A percentile compares a stretch with the other conserved stretches of the same genome.
Evolutionary conservation across 1,140 invertebrate species (phyloP).

Genomic region (Aethina tumida): DNA sequence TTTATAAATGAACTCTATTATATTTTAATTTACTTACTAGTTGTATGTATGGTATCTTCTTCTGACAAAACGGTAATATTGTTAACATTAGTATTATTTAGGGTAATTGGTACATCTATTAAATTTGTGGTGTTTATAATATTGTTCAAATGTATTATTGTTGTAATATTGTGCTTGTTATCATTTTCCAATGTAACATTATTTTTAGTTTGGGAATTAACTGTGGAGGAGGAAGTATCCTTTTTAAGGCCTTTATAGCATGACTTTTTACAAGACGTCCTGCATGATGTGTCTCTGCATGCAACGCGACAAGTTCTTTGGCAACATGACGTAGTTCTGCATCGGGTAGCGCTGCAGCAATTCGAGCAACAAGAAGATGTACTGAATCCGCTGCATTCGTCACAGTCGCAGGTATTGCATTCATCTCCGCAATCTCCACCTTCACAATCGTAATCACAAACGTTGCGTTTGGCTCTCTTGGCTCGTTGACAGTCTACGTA

Average conservation of each 20-base stretch:
- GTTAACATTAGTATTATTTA: constrained; percentile 30
- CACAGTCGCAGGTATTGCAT: constrained; percentile 10
- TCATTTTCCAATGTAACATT: constrained; percentile 10
- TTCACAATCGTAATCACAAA: constrained; percentile 3
- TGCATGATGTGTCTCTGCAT: constrained; percentile 19
- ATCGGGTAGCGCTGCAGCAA: constrained; percentile 21
- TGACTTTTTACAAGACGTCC: constrained; percentile 20
- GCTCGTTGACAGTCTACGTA: constrained; percentile 11
- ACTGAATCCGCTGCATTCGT: constrained; percentile 13
- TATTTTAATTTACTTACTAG: neutral
- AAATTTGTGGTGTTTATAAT: constrained; percentile 31
- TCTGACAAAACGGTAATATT: constrained; percentile 24
- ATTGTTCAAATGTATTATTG: constrained; percentile 31
- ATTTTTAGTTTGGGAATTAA: constrained; percentile 3
- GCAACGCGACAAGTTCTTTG: constrained; percentile 26
- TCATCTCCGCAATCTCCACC: constrained; percentile 5
- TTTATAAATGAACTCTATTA: neutral
- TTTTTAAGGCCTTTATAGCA: constrained; percentile 16
- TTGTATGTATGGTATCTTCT: neutral
- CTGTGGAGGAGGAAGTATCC: too few species aligned
- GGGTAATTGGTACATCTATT: constrained; percentile 28
- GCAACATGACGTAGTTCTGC: constrained; percentile 25
- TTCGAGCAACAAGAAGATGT: constrained; percentile 19
- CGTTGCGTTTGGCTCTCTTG: constrained; percentile 11
- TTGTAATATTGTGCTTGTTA: constrained; percentile 28